These are phyloP conservation scores for Anagyrus pseudococci DNA, from an alignment of 2,888 invertebrate species.

Conservation along the genomic window DNA sequence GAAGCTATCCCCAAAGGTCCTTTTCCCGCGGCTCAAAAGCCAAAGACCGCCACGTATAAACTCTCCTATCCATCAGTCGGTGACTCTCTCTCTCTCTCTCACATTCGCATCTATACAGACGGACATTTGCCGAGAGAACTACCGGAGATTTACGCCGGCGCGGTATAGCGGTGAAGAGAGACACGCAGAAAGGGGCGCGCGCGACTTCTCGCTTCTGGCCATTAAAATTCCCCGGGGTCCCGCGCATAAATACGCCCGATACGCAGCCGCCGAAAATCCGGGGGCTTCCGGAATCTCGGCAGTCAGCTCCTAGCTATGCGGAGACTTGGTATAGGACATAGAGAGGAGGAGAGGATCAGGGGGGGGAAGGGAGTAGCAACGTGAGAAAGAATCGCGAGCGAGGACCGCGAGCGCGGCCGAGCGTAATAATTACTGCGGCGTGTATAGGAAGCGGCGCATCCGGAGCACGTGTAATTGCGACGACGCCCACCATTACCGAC, in stretches of 20 bases:
- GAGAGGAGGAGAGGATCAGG: too few relatives aligned
- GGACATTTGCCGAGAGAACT: too few relatives aligned
- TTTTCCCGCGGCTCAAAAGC: too few relatives aligned
- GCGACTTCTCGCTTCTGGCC: conserved; percentile 8
- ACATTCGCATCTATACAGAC: too few relatives aligned
- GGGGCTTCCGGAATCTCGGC: conserved; percentile 29
- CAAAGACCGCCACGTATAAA: too few relatives aligned
- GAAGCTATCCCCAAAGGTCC: too few relatives aligned
- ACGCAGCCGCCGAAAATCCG: neutral
- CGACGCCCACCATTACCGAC: conserved; percentile 20
- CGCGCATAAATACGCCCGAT: neutral
- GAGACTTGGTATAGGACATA: too few relatives aligned
- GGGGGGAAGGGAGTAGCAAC: conserved; percentile 6
- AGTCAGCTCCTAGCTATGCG: conserved; percentile 15
- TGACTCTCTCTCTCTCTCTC: too few relatives aligned
- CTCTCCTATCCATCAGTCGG: too few relatives aligned
- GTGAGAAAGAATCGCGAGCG: conserved; percentile 37
- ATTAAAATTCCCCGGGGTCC: conserved; percentile 23
- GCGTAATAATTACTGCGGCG: conserved; percentile 36
- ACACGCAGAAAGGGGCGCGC: neutral
- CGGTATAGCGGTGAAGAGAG: too few relatives aligned
- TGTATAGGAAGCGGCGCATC: conserved; percentile 33
- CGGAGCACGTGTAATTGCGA: conserved; percentile 35
- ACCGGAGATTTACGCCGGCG: too few relatives aligned
- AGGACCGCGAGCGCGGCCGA: conserved; percentile 12